phyloP scores from a whole-genome alignment of 2,888 invertebrate species.

The Malacosoma neustria region DNA sequence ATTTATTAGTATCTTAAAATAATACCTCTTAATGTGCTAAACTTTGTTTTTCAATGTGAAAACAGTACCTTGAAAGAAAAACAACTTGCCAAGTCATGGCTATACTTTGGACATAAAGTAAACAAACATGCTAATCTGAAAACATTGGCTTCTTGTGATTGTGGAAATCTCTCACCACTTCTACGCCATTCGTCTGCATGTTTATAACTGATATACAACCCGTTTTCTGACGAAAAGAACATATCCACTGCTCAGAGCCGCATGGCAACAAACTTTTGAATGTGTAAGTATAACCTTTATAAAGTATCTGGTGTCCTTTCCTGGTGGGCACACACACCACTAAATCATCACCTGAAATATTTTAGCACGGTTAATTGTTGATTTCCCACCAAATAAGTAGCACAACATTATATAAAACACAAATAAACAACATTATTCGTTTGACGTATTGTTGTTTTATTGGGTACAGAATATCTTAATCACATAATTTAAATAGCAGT shows the following conservation, averaged over 20 bases:
- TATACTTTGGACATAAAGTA: no score
- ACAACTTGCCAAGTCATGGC: no score
- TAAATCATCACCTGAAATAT: constrained; percentile 55
- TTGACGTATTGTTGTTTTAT: not conserved
- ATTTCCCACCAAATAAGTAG: not conserved
- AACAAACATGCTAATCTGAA: constrained; percentile 24
- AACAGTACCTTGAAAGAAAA: no score
- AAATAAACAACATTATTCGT: not conserved
- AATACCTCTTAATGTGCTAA: no score
- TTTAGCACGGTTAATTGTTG: constrained; percentile 14
- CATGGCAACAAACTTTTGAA: constrained; percentile 61
- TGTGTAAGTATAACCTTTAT: constrained; percentile 62
- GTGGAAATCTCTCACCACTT: constrained; percentile 61
- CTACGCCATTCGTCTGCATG: constrained; percentile 59
- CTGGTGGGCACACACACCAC: constrained; percentile 63
- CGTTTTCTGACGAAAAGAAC: constrained; percentile 61
- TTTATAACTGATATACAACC: constrained; percentile 66
- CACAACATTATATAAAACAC: not conserved
- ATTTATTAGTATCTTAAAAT: no score
- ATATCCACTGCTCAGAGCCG: constrained; percentile 65
- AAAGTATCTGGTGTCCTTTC: constrained; percentile 60
- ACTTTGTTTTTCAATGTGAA: no score
- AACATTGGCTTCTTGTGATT: constrained; percentile 66
- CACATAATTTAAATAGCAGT: not conserved
- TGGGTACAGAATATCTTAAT: not conserved